Evolutionary conservation across 2,888 invertebrate genomes (phyloP), one percentile per base, ranked within the genome.

Genomic region (Teinopalpus imperialis): DNA sequence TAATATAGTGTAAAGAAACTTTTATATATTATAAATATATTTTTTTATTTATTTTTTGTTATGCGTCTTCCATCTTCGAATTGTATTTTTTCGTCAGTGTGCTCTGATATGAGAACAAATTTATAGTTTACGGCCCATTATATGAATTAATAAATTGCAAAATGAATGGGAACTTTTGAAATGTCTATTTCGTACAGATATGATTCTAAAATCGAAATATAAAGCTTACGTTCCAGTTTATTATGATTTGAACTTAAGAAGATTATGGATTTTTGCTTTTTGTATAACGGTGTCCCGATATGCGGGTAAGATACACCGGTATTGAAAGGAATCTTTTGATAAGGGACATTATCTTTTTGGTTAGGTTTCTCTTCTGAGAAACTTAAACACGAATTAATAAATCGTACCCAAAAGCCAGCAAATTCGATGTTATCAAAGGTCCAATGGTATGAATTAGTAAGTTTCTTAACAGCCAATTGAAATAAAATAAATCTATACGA

Each of bases 291-390:
- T 40, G 29, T 34, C 34, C 16, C 23, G 34, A 39, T 45, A 40
- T 45, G 27, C 40, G 34, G 45, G 45, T 40, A 14, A 45, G 20
- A 32, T 34, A 16, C 7, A 40, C 29, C 7, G 34, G 6, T 34
- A 21, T 16, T 40, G 23, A 34, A 40, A 34, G 40, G 40, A 39
- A 27, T 20, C 40, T 34, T 45, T 45, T 45, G 27, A 32, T 32
- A 39, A 39, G 32, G 18, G 27, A 27, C 32, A 32, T 34, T 29
- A 27, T 26, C 18, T 31, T 34, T 39, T 43, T 45, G 32, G 34
- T 45, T 35, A 40, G 45, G 45, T 29, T 23, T 40, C 29, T 6
- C 31, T 44, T 45, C 45, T 27, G 45, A 40, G 45, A 45, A 45
- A 40, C 29, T 7, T 21, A 8, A 12, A 45, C 8, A 21, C 27